phyloP scores from a whole-genome alignment of 2,113 vertebrate species.

The Gambusia affinis region DNA sequence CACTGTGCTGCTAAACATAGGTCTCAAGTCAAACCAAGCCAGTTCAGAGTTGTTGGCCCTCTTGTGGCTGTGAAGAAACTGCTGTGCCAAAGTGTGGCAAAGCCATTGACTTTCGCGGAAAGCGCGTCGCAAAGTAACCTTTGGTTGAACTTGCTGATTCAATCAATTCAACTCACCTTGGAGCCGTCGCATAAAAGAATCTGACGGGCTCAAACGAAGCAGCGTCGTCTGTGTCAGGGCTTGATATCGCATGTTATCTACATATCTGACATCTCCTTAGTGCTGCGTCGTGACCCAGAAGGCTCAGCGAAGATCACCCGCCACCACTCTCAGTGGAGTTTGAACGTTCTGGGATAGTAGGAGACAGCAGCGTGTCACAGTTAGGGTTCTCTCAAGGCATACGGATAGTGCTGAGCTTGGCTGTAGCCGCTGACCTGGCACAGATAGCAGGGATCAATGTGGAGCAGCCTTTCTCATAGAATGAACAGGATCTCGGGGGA shows the following conservation, averaged over 20 bases:
- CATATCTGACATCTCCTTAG: conserved; percentile 47
- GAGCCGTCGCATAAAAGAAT: conserved; percentile 18
- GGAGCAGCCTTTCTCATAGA: conserved; percentile 62
- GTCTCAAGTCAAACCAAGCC: conserved; percentile 25
- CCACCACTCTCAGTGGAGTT: conserved; percentile 35
- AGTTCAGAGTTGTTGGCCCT: conserved; percentile 6
- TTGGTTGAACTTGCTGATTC: conserved; percentile 18
- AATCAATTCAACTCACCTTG: conserved; percentile 24
- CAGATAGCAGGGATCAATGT: conserved; percentile 73
- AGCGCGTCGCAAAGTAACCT: background rate
- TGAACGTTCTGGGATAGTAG: conserved; percentile 25
- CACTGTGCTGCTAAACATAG: conserved; percentile 35
- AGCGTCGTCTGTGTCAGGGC: conserved; percentile 16
- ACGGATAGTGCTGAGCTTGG: conserved; percentile 64
- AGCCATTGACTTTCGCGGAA: conserved; percentile 1
- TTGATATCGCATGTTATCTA: conserved; percentile 36
- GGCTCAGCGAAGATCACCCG: conserved; percentile 43
- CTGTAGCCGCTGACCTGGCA: conserved; percentile 68
- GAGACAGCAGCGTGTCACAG: conserved; percentile 44
- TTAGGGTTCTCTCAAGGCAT: conserved; percentile 29
- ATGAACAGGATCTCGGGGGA: conserved; percentile 66
- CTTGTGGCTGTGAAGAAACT: conserved; percentile 16
- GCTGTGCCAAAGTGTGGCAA: conserved; percentile 9
- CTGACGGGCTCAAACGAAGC: conserved; percentile 28
- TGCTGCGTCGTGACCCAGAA: conserved; percentile 14